Percentiles rank a stretch among this genome's conserved stretches.
Evolutionary conservation across 1,140 invertebrate species (phyloP).

Genomic region (Triops longicaudatus): DNA sequence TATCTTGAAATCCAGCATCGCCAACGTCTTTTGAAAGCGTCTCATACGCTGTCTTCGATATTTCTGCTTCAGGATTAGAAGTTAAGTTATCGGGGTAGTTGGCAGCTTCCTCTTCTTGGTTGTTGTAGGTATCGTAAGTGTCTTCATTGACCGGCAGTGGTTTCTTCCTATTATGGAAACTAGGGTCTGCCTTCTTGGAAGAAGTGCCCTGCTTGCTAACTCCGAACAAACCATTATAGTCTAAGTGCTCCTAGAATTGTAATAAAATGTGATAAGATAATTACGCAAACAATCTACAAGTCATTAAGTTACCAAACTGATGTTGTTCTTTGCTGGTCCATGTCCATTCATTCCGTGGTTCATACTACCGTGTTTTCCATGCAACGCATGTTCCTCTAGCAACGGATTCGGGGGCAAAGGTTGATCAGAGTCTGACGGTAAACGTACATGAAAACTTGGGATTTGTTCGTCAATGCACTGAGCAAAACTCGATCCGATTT

Average conservation of each 20-base stretch:
- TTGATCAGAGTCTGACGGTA: slow-evolving; percentile 39
- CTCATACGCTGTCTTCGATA: background rate
- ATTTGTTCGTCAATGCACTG: slow-evolving; percentile 31
- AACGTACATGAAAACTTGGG: slow-evolving; percentile 27
- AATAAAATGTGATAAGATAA: background rate
- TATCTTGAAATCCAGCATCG: background rate
- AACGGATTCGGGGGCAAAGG: slow-evolving; percentile 42
- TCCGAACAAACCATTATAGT: background rate
- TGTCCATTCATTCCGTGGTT: background rate
- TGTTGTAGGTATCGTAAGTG: background rate
- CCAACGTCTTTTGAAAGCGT: background rate
- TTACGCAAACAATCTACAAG: background rate
- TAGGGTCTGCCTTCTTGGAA: background rate
- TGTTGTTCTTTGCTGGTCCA: background rate
- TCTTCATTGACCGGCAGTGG: background rate
- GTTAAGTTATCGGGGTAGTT: background rate
- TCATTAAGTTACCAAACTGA: background rate
- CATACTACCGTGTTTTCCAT: slow-evolving; percentile 1
- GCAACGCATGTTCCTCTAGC: slow-evolving; percentile 40
- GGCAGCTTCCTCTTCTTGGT: background rate
- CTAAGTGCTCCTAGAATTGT: background rate
- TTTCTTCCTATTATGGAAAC: background rate
- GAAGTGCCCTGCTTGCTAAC: background rate
- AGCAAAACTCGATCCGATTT: slow-evolving; percentile 28
- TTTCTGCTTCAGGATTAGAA: background rate